These are phyloP conservation scores for Takifugu ocellatus DNA, from an alignment of 2,797 vertebrate species.

Conservation along the genomic window DNA sequence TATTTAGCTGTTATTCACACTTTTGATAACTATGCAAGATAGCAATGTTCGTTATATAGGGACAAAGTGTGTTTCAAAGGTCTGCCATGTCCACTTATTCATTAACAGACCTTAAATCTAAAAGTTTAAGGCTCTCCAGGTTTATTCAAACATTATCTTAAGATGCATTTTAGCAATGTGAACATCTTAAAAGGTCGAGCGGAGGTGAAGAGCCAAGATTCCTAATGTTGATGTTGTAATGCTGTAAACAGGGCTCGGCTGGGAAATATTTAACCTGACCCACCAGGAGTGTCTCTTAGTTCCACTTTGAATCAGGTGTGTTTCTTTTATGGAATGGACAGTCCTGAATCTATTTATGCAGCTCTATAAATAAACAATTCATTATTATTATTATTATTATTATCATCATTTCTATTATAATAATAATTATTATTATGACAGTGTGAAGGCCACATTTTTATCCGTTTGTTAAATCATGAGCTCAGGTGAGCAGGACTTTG, in stretches of 20 bases:
- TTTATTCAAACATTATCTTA: neutral
- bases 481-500: slow-evolving; percentile 21
- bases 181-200: neutral
- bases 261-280: slow-evolving; percentile 44
- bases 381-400: no score
- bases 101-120: slow-evolving; percentile 46
- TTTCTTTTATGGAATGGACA: no score
- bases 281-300: slow-evolving; percentile 34
- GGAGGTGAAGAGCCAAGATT: slow-evolving; percentile 7
- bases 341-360: no score
- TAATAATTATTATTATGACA: neutral
- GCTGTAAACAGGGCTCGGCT: slow-evolving; percentile 43
- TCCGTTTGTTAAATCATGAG: slow-evolving; percentile 8
- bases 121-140: neutral
- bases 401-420: no score
- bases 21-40: slow-evolving; percentile 3
- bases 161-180: neutral
- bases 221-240: neutral
- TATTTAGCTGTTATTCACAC: neutral
- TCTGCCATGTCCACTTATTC: slow-evolving; percentile 39
- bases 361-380: no score
- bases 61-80: slow-evolving; percentile 37
- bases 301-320: neutral
- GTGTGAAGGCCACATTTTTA: neutral
- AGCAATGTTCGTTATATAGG: neutral